Evolutionary conservation across 2,797 vertebrate genomes (phyloP), one percentile per base, ranked within the genome.

Genomic region (Neopelma chrysocephalum): DNA sequence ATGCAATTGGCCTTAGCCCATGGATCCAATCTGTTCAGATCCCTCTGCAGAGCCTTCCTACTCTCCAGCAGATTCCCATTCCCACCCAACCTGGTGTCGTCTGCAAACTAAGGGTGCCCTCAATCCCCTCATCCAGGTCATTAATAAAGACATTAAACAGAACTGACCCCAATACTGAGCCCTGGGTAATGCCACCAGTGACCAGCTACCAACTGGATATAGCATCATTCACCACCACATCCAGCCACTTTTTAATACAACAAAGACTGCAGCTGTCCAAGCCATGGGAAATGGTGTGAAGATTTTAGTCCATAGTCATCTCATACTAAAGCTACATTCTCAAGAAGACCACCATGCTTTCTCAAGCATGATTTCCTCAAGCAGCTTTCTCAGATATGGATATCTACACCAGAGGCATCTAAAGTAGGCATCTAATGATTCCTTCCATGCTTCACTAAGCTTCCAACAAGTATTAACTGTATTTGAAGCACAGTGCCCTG

Each of bases 291-390:
- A 47, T 26, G 32, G 16, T 10, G 23, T 47, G 32, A 47, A 45
- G 0, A 0, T 51, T 72, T 81, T 73, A 36, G 70, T 61, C 58
- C 66, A 9, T 58, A 18, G 22, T 71, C 0, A 0, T 25, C 3
- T 2, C 40, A 27, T 45, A 23, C 8, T 40, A 38, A 42, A 70
- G 51, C 51, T 60, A 32, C 0, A 0, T 42, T 42, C 70, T 84
- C n/a, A 40, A 81, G 36, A 40, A 71, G 13, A 75, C n/a, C 48
- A 56, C 58, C 43, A 45, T 1, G 1, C 34, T 90, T 88, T 68
- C 58, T 75, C 57, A 71, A 68, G 53, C 32, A 58, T 18, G 43
- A 62, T 71, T 85, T 92, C 34, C 57, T 76, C 53, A 66, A 82
- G 62, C 31, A 82, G 43, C 43, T 68, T 25, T 61, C 65, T 89